Conservation (phyloP, 2,797 vertebrate genomes). For the Chelon labrosus region DNA sequence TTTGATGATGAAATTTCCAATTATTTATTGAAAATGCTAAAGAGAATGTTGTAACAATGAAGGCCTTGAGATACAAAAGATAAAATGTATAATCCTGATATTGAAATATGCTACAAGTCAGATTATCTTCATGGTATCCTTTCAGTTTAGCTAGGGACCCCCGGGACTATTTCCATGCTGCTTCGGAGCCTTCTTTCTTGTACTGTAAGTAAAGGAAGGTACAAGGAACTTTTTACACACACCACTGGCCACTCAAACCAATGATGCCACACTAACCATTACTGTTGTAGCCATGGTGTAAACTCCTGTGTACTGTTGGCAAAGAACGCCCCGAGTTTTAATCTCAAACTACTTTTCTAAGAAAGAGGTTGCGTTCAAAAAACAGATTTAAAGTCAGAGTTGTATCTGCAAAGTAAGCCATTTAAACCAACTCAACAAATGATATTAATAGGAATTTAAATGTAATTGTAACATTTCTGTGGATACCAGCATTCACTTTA, state of each 20-base stretch:
- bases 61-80: conserved; percentile 53
- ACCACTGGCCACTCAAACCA: not conserved
- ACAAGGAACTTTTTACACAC: not conserved
- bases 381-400: not conserved
- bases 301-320: not conserved
- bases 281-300: not conserved
- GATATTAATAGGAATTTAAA: not conserved
- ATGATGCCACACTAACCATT: not conserved
- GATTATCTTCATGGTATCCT: conserved; percentile 23
- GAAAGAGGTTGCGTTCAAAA: not conserved
- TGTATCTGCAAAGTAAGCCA: not conserved
- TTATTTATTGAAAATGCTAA: conserved; percentile 68
- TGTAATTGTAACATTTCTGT: not conserved
- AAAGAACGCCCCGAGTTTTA: not conserved
- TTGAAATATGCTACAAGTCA: conserved; percentile 31
- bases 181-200: not conserved
- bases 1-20: conserved; percentile 80
- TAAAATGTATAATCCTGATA: conserved; percentile 28
- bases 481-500: not conserved
- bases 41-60: conserved; percentile 26
- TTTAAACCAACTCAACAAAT: not conserved
- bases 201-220: not conserved
- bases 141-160: conserved; percentile 14
- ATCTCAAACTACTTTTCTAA: not conserved
- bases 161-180: not conserved